Conservation (phyloP, 2,113 vertebrate species). For the Zosterops hypoxanthus region DNA sequence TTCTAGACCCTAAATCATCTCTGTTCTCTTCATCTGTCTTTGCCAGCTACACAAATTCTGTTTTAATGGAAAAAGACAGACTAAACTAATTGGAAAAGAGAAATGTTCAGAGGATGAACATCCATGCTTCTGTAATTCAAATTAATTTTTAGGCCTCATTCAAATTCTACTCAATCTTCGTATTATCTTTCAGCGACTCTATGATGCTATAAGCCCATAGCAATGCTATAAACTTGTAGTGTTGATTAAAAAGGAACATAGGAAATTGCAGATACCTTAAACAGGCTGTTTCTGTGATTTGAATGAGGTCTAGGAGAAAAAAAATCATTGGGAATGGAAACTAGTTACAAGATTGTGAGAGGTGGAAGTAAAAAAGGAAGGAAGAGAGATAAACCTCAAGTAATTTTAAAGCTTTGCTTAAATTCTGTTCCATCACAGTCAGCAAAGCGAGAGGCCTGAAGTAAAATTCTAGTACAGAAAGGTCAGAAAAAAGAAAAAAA, state of each 20-base stretch:
- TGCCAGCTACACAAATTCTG: background rate
- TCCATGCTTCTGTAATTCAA: background rate
- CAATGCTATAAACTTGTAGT: background rate
- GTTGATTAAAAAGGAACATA: background rate
- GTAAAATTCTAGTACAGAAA: background rate
- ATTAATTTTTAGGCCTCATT: constrained; percentile 31
- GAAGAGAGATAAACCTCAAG: background rate
- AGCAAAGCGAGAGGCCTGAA: background rate
- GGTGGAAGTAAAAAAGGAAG: background rate
- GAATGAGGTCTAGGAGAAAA: background rate
- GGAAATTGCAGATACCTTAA: background rate
- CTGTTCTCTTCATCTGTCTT: background rate
- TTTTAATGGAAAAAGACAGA: background rate
- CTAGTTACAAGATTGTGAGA: background rate
- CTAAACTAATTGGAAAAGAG: background rate
- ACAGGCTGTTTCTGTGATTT: background rate
- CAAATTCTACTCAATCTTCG: constrained; percentile 2
- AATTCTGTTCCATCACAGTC: background rate
- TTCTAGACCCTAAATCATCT: background rate
- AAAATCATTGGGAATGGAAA: background rate
- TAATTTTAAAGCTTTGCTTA: background rate
- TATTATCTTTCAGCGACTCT: background rate
- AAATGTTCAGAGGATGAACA: background rate
- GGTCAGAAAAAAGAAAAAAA: background rate
- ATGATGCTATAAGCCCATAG: background rate